phyloP scores from a whole-genome alignment of 2,888 invertebrate genomes.

The Morpho deidamia region DNA sequence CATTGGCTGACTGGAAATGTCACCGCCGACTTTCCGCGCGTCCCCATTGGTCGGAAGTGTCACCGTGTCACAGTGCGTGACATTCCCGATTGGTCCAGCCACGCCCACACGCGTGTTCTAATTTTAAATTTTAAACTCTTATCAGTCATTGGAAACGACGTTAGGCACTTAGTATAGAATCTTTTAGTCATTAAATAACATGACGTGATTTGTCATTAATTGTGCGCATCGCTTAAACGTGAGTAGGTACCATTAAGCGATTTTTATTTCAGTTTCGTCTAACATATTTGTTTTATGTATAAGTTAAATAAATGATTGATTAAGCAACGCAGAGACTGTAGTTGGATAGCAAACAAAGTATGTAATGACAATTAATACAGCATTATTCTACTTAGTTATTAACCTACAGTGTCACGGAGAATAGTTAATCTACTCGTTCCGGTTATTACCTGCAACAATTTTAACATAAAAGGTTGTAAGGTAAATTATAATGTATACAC shows the following conservation, averaged over 20 bases:
- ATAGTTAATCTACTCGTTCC: no score
- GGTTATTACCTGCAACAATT: no score
- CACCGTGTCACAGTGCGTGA: slow-evolving; percentile 69
- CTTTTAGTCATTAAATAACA: no score
- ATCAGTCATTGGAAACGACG: slow-evolving; percentile 8
- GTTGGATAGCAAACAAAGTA: background rate
- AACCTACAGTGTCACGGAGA: no score
- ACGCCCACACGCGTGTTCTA: slow-evolving; percentile 48
- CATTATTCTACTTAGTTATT: background rate
- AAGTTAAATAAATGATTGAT: no score
- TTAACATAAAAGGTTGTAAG: no score
- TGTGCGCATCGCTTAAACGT: no score
- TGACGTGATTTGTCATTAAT: no score
- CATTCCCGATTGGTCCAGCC: slow-evolving; percentile 58
- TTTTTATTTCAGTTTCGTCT: no score
- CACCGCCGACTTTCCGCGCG: slow-evolving; percentile 45
- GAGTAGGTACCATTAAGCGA: no score
- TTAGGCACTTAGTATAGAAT: background rate
- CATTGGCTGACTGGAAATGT: slow-evolving; percentile 59
- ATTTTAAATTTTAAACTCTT: slow-evolving; percentile 31
- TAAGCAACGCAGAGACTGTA: background rate
- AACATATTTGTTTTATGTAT: no score
- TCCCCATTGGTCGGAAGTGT: slow-evolving; percentile 64
- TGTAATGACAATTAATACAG: background rate
- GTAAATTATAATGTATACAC: no score